Evolutionary conservation across 2,888 invertebrate species (phyloP), one percentile per base, ranked within the genome.

Genomic region (Trachelus iudaicus): DNA sequence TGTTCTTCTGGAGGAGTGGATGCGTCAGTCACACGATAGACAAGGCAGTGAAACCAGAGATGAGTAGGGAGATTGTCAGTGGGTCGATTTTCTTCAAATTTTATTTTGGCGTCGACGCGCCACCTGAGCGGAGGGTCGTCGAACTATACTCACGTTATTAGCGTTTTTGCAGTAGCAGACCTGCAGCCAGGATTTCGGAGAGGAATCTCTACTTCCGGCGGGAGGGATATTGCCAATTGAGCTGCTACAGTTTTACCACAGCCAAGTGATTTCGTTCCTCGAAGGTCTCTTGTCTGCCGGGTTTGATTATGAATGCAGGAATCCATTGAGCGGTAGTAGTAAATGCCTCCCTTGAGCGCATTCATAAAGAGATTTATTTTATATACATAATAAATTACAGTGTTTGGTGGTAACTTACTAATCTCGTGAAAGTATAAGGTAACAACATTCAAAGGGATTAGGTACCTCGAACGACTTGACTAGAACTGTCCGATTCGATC

Each of bases 381-480:
- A 75, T 85, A 85, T 85, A 85, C 85, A 85, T 83, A 85, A 84
- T 81, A 81, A 81, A 85, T 83, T 84, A 71, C 71, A 31, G 56
- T 56, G 56, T 56, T 23, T 9, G 9, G 2, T 23, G 56, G 56
- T 56, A 56, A 56, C 23, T 56, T 23, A 23, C 56, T 56, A 56
- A 56, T 56, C 56, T 56, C 23, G 56, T 56, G 56, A 56, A 56
- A 56, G 23, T 56, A 23, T 23, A 23, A 56, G 56, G 56, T 56
- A 56, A 56, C 56, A 23, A 56, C 56, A 56, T 56, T 56, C 56
- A 56, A 56, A 56, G 56, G 56, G 15, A 23, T 23, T 56, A 23
- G 56, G 56, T 56, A 56, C 56, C 56, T 56, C 23, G 56, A 23
- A 56, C 23, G 9, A 56, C 9, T 56, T 56, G 56, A 56, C 56